phyloP scores from a whole-genome alignment of 2,113 vertebrate genomes.

The Microtus oregoni region DNA sequence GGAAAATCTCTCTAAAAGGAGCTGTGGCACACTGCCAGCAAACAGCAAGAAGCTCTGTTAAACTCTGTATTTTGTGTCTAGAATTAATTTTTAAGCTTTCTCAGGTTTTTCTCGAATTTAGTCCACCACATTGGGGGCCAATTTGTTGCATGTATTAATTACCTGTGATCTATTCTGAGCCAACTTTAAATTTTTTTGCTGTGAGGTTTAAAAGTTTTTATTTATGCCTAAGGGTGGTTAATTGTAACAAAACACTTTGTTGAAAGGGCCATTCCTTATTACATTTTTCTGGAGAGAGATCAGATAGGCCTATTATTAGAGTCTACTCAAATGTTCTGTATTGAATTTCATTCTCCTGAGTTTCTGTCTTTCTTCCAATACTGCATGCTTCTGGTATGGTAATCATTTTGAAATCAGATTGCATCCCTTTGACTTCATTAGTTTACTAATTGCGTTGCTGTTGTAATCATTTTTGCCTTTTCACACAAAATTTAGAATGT shows the following conservation, averaged over 20 bases:
- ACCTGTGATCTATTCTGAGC: neutral
- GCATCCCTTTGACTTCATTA: neutral
- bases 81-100: no score
- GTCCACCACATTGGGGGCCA: no score
- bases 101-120: no score
- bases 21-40: no score
- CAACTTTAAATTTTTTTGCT: neutral
- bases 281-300: neutral
- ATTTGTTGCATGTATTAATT: neutral
- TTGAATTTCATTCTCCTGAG: neutral
- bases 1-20: no score
- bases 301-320: neutral
- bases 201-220: neutral
- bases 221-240: neutral
- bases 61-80: no score
- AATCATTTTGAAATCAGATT: neutral
- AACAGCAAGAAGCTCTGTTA: no score
- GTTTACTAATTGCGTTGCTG: neutral
- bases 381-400: neutral
- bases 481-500: neutral
- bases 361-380: neutral
- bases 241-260: neutral
- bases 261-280: neutral
- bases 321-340: neutral
- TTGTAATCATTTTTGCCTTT: neutral